These are phyloP conservation scores for Shinisaurus crocodilurus DNA, from an alignment of 2,113 vertebrate genomes.

Conservation along the genomic window DNA sequence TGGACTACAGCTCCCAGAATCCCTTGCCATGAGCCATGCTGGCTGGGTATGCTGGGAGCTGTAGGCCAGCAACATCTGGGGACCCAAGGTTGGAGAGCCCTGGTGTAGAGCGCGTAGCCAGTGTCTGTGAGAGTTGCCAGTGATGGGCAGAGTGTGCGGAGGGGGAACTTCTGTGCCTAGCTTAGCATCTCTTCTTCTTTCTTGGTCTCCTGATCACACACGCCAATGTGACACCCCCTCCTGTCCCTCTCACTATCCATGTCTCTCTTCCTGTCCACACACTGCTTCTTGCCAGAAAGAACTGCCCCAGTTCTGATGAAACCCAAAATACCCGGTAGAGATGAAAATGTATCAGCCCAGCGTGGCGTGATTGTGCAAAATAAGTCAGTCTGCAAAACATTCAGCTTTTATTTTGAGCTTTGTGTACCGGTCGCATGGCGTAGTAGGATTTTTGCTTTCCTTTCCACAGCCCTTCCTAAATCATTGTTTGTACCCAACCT, in stretches of 20 bases:
- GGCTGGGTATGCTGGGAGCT: no score
- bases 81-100: no score
- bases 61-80: no score
- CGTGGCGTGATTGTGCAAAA: neutral
- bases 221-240: neutral
- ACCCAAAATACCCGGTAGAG: neutral
- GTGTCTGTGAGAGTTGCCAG: neutral
- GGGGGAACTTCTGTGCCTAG: neutral
- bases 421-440: neutral
- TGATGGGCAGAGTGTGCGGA: neutral
- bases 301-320: neutral
- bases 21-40: no score
- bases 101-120: neutral
- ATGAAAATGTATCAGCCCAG: no score
- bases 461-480: neutral
- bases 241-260: neutral
- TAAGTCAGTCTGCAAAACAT: neutral
- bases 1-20: no score
- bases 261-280: neutral
- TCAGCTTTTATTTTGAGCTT: neutral
- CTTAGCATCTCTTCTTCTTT: neutral
- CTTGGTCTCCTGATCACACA: neutral
- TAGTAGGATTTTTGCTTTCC: neutral
- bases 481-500: neutral
- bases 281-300: neutral